Evolutionary conservation across 2,113 vertebrate species (phyloP), one percentile per base, ranked within the genome.

Genomic region (Nerophis ophidion): DNA sequence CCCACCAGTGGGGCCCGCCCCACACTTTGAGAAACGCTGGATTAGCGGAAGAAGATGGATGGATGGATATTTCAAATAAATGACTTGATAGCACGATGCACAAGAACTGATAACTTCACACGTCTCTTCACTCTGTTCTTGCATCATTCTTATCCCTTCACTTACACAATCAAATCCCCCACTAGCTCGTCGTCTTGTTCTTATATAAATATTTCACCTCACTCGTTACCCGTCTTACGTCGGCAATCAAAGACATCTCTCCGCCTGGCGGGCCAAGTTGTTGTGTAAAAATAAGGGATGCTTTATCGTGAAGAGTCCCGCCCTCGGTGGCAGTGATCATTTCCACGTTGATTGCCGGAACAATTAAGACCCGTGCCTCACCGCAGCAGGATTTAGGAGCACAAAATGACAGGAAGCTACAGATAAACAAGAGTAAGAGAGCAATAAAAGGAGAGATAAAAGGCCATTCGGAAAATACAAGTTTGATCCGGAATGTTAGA

Each of bases 181-280:
- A 66, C 72, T 55, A 34, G 62, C 72, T 65, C 63, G 61, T 60
- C 12, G 38, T 61, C 48, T 62, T 49, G 7, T 14, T 61, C 60
- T 71, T 56, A 68, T 81, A 62, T 71, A 81, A 85, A 79, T 71
- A 65, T 69, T 70, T 77, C 50, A 17, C 65, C 81, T 80, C 76
- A 82, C 81, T 82, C 77, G 66, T 66, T 83, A 81, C 76, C 65
- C 70, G 65, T 57, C 73, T 71, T 34, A 19, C 63, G 55, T 65
- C 68, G 51, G 13, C n/a, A 57, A 53, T 56, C 72, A 60, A 46
- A 47, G 55, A 40, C 58, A 55, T n/a, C 8, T 12, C 53, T 53
- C 59, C 54, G 68, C 76, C 75, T 81, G 1, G n/a, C 65, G 76
- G 61, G 73, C 70, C 38, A 16, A 49, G 57, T 70, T 70, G 76